Evolutionary conservation across 2,888 invertebrate species (phyloP).

Genomic region (Agrotis clavis): DNA sequence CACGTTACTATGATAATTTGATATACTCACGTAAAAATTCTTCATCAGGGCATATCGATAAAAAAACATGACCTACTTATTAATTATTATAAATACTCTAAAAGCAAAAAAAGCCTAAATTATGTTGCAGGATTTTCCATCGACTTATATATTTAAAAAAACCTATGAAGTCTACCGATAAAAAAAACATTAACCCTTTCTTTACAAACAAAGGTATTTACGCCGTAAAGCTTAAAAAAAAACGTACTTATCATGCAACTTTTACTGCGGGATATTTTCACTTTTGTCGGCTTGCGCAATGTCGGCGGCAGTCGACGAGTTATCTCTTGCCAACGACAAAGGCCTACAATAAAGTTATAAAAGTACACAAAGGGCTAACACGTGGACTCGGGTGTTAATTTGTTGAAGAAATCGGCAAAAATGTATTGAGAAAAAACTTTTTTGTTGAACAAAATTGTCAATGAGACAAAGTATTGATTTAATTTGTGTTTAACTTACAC

Average conservation of each 20-base stretch:
- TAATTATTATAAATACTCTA: neutral
- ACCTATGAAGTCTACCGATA: neutral
- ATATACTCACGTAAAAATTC: neutral
- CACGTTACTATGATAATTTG: neutral
- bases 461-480: slow-evolving; percentile 63
- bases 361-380: slow-evolving; percentile 85
- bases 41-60: neutral
- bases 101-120: neutral
- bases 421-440: slow-evolving; percentile 53
- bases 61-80: neutral
- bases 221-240: slow-evolving; percentile 67
- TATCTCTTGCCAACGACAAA: slow-evolving; percentile 71
- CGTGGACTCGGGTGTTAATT: slow-evolving; percentile 86
- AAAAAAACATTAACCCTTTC: slow-evolving; percentile 68
- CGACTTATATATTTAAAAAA: neutral
- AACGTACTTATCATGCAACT: slow-evolving; percentile 72
- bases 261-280: slow-evolving; percentile 86
- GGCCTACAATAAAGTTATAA: slow-evolving; percentile 81
- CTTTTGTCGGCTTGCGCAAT: slow-evolving; percentile 88
- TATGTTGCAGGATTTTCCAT: neutral
- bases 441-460: slow-evolving; percentile 64
- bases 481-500: slow-evolving; percentile 23
- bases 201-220: slow-evolving; percentile 62
- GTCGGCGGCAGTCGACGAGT: slow-evolving; percentile 59
- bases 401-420: slow-evolving; percentile 79